These are phyloP conservation scores for Syngnathus typhle DNA, from an alignment of 2,113 vertebrate species.

Conservation along the genomic window DNA sequence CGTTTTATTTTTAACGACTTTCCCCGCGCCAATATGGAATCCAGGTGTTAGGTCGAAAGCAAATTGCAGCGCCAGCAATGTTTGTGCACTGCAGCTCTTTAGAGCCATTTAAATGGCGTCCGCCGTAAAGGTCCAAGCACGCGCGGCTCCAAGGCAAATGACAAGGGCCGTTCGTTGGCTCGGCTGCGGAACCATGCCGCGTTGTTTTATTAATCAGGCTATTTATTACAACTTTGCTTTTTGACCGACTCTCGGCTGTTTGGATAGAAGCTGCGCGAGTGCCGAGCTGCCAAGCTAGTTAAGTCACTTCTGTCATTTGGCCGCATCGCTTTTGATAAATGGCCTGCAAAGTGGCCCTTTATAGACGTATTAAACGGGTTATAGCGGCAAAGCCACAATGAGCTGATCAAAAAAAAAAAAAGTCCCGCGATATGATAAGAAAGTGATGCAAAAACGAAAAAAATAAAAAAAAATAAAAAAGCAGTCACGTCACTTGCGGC, in stretches of 20 bases:
- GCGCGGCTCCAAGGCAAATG: background rate
- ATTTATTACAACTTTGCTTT: background rate
- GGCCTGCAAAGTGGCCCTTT: background rate
- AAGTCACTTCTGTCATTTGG: background rate
- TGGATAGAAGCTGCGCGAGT: background rate
- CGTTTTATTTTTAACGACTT: background rate
- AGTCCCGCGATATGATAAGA: background rate
- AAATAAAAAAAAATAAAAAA: no score
- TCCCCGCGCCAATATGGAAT: background rate
- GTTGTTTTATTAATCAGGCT: slow-evolving; percentile 1
- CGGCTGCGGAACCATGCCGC: background rate
- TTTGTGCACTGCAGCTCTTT: slow-evolving; percentile 1
- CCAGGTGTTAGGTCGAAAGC: background rate
- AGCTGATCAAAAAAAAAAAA: background rate
- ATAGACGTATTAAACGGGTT: background rate
- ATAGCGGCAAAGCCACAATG: background rate
- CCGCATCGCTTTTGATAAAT: background rate
- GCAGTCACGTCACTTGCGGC: background rate
- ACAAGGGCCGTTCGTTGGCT: background rate
- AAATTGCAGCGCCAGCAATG: slow-evolving; percentile 6
- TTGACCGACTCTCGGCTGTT: background rate
- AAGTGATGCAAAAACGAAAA: background rate
- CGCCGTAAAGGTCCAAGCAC: slow-evolving; percentile 1
- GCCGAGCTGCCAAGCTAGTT: slow-evolving; percentile 1
- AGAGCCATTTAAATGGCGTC: slow-evolving; percentile 1